A percentile compares a stretch with the other conserved stretches of the same genome.
Evolutionary conservation across 2,113 vertebrate genomes (phyloP).

Genomic region (Chlamydotis undulata): DNA sequence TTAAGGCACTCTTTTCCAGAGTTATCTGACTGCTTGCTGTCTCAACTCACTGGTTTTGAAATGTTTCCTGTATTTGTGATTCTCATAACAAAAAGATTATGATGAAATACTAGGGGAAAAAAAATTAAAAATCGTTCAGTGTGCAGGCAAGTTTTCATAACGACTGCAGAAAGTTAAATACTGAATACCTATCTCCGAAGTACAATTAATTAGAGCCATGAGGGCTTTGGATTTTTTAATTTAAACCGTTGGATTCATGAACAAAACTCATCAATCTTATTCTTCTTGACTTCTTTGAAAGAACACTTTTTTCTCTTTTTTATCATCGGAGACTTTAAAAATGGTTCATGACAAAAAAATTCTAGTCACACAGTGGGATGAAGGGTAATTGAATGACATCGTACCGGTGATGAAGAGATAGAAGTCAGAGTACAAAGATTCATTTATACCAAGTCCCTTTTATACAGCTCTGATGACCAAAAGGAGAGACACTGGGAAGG

Average conservation of each 20-base stretch:
- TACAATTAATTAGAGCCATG: background rate
- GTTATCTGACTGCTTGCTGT: background rate
- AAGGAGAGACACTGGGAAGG: background rate
- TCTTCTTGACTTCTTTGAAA: conserved; percentile 9
- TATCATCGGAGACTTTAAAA: conserved; percentile 3
- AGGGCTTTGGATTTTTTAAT: conserved; percentile 13
- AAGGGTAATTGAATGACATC: conserved; percentile 15
- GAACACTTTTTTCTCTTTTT: background rate
- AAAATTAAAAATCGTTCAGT: background rate
- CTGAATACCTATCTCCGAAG: background rate
- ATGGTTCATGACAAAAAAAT: background rate
- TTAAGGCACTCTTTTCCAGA: background rate
- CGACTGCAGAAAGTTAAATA: background rate
- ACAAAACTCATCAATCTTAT: conserved; percentile 19
- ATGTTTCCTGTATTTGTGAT: background rate
- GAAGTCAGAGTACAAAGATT: background rate
- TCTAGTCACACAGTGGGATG: background rate
- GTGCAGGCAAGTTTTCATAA: background rate
- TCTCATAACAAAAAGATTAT: background rate
- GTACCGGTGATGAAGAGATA: background rate
- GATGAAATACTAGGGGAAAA: background rate
- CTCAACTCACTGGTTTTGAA: background rate
- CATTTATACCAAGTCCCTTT: background rate
- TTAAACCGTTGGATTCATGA: background rate
- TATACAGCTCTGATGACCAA: background rate